Base-by-base conservation (phyloP, 2,113 vertebrate species). In the Oncorhynchus gorbuscha region DNA sequence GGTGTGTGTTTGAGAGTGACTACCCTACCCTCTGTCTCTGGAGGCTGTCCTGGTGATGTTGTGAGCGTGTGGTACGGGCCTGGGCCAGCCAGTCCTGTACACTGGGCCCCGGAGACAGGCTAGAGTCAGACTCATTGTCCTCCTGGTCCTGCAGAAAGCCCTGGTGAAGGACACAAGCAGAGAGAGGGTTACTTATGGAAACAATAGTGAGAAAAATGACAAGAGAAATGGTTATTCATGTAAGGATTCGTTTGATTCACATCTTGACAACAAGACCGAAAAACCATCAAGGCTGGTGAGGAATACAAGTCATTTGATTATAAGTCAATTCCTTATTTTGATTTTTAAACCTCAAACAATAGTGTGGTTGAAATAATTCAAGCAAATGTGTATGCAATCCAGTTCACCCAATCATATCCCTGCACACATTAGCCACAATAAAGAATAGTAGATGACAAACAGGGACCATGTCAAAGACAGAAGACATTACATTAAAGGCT, bases 31-130 rank as follows among this genome's bases (percentile, higher is more conserved):
- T 96, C 82, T 98, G 96, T 65, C 95, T 96, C 86, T 97, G 96
- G 26, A 97, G 90, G 45, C 94, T 96, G 91, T 91, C 97, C 85
- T 98, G 95, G 8, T 96, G 95, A 66, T 97, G 96, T 70, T 95
- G 95, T 20, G 92, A 94, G 5, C 97, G 90, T 0, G 95, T 93
- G 61, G 92, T 94, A 16, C 93, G 94, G 26, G 96, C 95, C 79
- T 97, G 97, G 55, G 89, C 93, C 90, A 99, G 88, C 98, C 98
- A 99, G 83, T 99, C 98, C 90, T 98, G 96, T 66, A 97, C 92
- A 26, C 92, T 95, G 0, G 97, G 94, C 86, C 95, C 96, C 79
- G 95, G 96, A 35, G 94, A 92, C 18, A 94, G 92, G n/a, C 91
- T 76, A 0, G 92, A 93, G 79, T 96, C 95, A 0, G 89, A 87